Base-by-base conservation (phyloP, 2,113 vertebrate species). In the Cyanoramphus novaezelandiae region DNA sequence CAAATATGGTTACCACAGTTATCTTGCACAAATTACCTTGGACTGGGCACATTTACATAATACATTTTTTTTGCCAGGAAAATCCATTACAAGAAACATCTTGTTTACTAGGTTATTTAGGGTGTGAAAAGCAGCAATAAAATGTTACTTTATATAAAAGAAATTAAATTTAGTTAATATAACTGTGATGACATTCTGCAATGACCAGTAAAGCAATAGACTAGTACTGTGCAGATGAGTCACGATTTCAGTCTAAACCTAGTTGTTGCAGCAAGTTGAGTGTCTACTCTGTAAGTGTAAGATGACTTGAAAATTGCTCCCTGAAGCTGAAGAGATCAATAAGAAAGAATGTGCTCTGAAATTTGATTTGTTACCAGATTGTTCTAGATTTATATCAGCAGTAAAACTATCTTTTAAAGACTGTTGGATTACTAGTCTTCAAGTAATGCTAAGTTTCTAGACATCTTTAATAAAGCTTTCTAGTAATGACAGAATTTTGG, bases 21-120 rank as follows among this genome's bases (percentile, higher is more conserved):
- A 43, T 41, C 41, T 41, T 41, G 44, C 24, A 35, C 80, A 80
- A 96, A 95, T 97, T 97, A 92, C 80, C 69, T 74, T 83, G 81
- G 52, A 93, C 76, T 89, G 71, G 46, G 78, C 82, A 88, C 76
- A 97, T 96, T 95, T 97, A 67, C 77, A 92, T 94, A 96, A 96
- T 86, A 93, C 62, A 78, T 83, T 88, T 87, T 95, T 94, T 97
- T 95, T 81, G 57, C 88, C 90, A 74, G 62, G 28, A 96, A 79
- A 97, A 88, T 60, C 25, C 77, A 96, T 94, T 97, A 95, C 29
- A 93, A 94, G 82, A 95, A 97, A 86, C 11, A 88, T 89, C 76
- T 96, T 96, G 37, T 95, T 97, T 96, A 92, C 67, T 94, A 83
- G 67, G n/a, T 50, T 92, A 39, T 96, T 90, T 68, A 65, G 57